Evolutionary conservation across 2,888 invertebrate species (phyloP), one percentile per base, ranked within the genome.

Genomic region (Rhabditoides inermis): DNA sequence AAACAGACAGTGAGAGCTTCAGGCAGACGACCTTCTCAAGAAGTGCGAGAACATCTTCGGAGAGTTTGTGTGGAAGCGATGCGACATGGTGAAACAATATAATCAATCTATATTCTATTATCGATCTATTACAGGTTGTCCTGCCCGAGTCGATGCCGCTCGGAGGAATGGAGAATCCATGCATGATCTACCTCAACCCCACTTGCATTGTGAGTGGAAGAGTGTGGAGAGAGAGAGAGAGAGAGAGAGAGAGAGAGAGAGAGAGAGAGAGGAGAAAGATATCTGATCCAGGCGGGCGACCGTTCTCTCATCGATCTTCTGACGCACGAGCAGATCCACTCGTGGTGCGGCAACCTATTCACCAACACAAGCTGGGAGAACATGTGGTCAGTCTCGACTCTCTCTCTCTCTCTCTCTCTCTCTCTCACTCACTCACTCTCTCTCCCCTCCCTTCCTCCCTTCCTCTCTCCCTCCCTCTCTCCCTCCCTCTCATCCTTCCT

Each of bases 101-200:
- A n/a, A n/a, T n/a, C n/a, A n/a, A n/a, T n/a, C n/a, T n/a, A n/a
- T n/a, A n/a, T n/a, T n/a, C n/a, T n/a, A n/a, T n/a, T n/a, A n/a
- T n/a, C n/a, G n/a, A n/a, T n/a, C n/a, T n/a, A n/a, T n/a, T n/a
- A n/a, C n/a, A n/a, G n/a, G n/a, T n/a, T n/a, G 87, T 92, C 32
- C 81, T 92, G 73, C 91, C 91, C 0, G 89, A 91, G 0, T 86
- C 86, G 63, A 91, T 91, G 81, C 89, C 91, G 0, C 90, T 84
- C 75, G 90, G 90, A 0, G 91, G 90, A n/a, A 91, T 91, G 90
- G 91, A 91, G 79, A 91, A 91, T 81, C 90, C 91, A 0, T 90
- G 90, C 76, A 79, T 91, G 45, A 91, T 90, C 0, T 91, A 91
- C 79, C 86, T 90, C 2, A 90, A 90, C 0, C 91, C 91, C 4